Evolutionary conservation across 1,140 invertebrate genomes (phyloP).

Genomic region (Brachionus calyciflorus): DNA sequence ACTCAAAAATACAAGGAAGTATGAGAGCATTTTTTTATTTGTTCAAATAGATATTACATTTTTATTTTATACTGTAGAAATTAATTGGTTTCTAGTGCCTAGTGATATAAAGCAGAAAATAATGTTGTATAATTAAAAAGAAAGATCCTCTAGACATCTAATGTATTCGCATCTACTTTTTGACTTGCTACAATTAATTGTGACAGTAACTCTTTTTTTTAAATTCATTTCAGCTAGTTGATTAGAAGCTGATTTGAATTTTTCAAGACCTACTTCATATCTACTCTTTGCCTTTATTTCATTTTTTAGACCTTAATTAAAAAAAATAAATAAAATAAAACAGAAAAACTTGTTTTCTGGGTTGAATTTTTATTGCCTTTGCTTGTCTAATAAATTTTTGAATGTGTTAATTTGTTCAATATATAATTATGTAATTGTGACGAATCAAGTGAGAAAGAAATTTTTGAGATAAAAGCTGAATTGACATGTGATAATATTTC

Average conservation of each 20-base stretch:
- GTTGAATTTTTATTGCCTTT: conserved; percentile 65
- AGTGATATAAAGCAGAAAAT: no score
- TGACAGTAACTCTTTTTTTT: conserved; percentile 80
- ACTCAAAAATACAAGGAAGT: not conserved
- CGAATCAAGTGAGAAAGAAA: conserved; percentile 69
- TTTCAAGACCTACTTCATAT: conserved; percentile 63
- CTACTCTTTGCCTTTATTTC: conserved; percentile 48
- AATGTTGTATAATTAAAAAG: no score
- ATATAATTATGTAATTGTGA: conserved; percentile 62
- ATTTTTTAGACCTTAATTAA: conserved; percentile 28
- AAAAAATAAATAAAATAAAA: conserved; percentile 7
- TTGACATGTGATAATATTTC: conserved; percentile 80
- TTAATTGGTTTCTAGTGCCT: no score
- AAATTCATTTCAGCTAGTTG: conserved; percentile 70
- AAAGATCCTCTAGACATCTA: conserved; percentile 77
- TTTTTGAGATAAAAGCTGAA: conserved; percentile 65
- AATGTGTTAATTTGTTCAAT: conserved; percentile 61
- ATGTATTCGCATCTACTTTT: conserved; percentile 90
- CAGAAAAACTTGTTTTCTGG: not conserved
- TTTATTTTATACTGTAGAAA: no score
- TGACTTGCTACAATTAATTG: conserved; percentile 83
- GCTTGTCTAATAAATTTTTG: conserved; percentile 57
- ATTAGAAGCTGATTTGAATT: conserved; percentile 60
- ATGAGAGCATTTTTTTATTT: no score
- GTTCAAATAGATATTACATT: no score